Base-by-base conservation (phyloP, 2,888 invertebrate genomes). In the Reticulitermes lucifugus region DNA sequence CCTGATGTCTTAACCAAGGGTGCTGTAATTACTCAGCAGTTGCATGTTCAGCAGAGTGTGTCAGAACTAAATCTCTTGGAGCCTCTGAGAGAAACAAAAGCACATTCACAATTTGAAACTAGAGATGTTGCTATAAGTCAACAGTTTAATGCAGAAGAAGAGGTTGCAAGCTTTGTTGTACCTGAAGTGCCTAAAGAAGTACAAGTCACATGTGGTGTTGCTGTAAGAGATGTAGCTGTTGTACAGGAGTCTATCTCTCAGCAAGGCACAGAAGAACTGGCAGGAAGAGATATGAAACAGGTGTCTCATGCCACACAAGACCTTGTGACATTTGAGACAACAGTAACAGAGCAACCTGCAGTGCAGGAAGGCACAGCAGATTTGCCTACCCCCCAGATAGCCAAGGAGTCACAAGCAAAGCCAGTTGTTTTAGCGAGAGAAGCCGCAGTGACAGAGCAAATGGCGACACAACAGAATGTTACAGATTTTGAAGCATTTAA, bases 371-470 rank as follows among this genome's bases (percentile, higher is more conserved):
- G 21, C 22, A 77, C 65, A 14, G 55, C 59, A 55, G 77, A 83
- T 55, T 14, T 87, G 22, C 43, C 43, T n/a, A 65, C 43, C 41
- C 2, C 59, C 18, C 80, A 81, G n/a, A 60, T 59, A 51, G 84
- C 85, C 21, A 70, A 79, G 25, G 83, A 83, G 65, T 77, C 83
- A 51, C 81, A 70, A 21, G 87, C 86, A 10, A 60, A 60, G 21
- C 75, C 81, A 60, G 85, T 85, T 21, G 70, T 87, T 22, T 83
- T 85, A 43, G 59, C 86, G 2, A 86, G 73, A 43, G 77, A 85
- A 60, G 84, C 83, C 43, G 86, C 86, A 70, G 43, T 86, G 25
- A 86, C 85, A 25, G 55, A 84, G 29, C 71, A 86, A 81, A 71
- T 83, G 18, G 81, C 81, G 21, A n/a, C 86, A 5, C 79, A 86